Conservation (phyloP, 2,113 vertebrate species). For the Amphilophus citrinellus region DNA sequence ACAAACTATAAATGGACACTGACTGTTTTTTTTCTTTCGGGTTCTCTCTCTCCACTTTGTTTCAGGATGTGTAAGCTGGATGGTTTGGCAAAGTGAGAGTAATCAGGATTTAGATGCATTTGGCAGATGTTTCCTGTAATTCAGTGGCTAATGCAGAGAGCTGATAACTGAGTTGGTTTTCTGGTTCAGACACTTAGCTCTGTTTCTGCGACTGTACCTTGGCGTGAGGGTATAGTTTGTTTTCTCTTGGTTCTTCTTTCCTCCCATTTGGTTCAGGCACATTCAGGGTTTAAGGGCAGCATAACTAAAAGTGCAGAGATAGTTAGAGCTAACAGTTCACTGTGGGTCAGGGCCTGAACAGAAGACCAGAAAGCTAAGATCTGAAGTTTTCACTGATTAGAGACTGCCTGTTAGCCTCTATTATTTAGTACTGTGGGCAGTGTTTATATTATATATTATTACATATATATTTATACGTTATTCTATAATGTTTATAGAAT, state of each 20-base stretch:
- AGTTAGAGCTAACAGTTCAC: no score
- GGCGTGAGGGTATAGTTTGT: conserved; percentile 27
- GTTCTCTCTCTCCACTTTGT: conserved; percentile 39
- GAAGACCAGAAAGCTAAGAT: conserved; percentile 5
- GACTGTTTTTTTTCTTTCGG: conserved; percentile 9
- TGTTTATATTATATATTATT: no score
- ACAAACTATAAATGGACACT: conserved; percentile 70
- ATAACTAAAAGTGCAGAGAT: not conserved
- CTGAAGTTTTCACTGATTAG: not conserved
- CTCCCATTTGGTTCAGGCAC: not conserved
- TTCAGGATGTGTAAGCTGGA: conserved; percentile 50
- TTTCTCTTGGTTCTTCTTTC: not conserved
- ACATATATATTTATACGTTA: no score
- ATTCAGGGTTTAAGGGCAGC: not conserved
- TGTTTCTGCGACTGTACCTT: conserved; percentile 25
- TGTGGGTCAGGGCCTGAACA: no score
- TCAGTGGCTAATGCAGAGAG: conserved; percentile 64
- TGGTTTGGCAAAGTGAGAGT: conserved; percentile 49
- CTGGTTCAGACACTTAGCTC: conserved; percentile 30
- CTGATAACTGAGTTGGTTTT: conserved; percentile 75
- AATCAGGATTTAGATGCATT: conserved; percentile 67
- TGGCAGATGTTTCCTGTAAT: conserved; percentile 72
- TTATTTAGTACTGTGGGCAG: no score
- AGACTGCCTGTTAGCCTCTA: no score
- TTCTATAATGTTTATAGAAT: no score